phyloP scores from a whole-genome alignment of 2,113 vertebrate genomes.

The Hiodon tergisus region DNA sequence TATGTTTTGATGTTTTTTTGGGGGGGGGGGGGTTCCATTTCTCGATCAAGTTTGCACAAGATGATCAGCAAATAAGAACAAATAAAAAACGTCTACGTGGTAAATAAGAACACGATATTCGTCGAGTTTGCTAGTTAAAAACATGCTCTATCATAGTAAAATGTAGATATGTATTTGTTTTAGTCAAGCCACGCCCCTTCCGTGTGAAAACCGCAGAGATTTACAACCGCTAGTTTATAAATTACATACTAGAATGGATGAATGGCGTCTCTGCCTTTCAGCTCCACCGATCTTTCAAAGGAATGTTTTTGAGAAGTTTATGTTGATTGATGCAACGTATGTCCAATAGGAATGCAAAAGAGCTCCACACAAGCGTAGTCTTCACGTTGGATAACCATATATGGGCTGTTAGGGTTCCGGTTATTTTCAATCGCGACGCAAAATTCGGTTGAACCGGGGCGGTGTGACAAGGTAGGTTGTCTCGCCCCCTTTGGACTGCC shows the following conservation, averaged over 20 bases:
- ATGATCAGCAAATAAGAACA: too few species aligned
- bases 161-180: neutral
- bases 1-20: too few species aligned
- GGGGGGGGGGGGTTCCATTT: too few species aligned
- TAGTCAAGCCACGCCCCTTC: slow-evolving; percentile 9
- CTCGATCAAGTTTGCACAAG: too few species aligned
- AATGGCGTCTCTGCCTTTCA: slow-evolving; percentile 49
- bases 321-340: slow-evolving; percentile 22
- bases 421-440: neutral
- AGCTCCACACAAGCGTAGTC: neutral
- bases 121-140: too few species aligned
- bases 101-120: too few species aligned
- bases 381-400: neutral
- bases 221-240: slow-evolving; percentile 28
- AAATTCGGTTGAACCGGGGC: slow-evolving; percentile 21
- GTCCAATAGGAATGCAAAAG: slow-evolving; percentile 22
- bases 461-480: slow-evolving; percentile 42
- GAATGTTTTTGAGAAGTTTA: neutral
- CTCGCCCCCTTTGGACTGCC: slow-evolving; percentile 42
- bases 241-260: slow-evolving; percentile 34
- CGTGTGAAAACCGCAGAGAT: slow-evolving; percentile 31
- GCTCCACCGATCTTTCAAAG: slow-evolving; percentile 44
- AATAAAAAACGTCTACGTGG: too few species aligned
- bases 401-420: neutral
- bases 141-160: too few species aligned